A percentile compares a stretch with the other conserved stretches of the same genome.
Evolutionary conservation across 2,888 invertebrate species (phyloP).

Genomic region (Phyllotreta striolata): DNA sequence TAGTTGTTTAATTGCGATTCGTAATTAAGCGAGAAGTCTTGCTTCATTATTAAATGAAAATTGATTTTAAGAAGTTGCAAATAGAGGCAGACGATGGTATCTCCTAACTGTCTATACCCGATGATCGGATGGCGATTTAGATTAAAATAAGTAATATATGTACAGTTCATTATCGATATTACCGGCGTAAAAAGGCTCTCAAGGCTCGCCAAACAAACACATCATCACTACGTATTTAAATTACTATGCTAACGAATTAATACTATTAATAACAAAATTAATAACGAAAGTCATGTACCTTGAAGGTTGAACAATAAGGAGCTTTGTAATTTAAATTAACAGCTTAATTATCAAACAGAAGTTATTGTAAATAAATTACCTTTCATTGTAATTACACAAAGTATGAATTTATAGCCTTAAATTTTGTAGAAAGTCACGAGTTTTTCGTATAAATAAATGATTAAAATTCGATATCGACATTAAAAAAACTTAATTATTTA

Average conservation of each 20-base stretch:
- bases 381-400: too few relatives aligned
- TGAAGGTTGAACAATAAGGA: too few relatives aligned
- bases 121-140: slow-evolving; percentile 14
- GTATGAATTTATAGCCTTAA: too few relatives aligned
- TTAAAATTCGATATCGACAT: too few relatives aligned
- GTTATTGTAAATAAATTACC: too few relatives aligned
- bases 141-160: slow-evolving; percentile 15
- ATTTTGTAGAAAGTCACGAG: too few relatives aligned
- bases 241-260: neutral
- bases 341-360: too few relatives aligned
- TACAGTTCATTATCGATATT: slow-evolving; percentile 12
- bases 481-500: too few relatives aligned
- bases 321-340: too few relatives aligned
- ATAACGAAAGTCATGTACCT: too few relatives aligned
- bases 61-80: slow-evolving; percentile 12
- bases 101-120: slow-evolving; percentile 9
- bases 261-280: too few relatives aligned
- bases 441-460: too few relatives aligned
- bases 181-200: slow-evolving; percentile 1
- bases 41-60: slow-evolving; percentile 19
- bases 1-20: slow-evolving; percentile 26
- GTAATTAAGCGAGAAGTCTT: slow-evolving; percentile 23
- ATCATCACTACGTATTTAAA: neutral
- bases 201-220: slow-evolving; percentile 5
- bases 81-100: slow-evolving; percentile 20